Evolutionary conservation across 92 coral and sea anemone species (phyloP).

Genomic region (Porites divaricata): DNA sequence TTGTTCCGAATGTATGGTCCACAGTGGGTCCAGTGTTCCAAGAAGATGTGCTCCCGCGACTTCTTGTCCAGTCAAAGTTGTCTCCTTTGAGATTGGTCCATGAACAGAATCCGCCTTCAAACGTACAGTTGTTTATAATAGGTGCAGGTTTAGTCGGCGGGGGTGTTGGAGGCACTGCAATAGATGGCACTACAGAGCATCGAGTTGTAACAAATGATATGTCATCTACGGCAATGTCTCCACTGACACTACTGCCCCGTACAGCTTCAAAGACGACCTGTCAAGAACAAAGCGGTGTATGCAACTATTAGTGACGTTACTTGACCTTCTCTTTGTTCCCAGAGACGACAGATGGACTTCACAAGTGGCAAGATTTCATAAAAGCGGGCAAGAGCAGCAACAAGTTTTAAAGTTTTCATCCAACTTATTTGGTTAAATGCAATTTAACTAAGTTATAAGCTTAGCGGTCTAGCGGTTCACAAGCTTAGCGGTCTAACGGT

Average conservation of each 20-base stretch:
- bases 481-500: no score
- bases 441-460: no score
- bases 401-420: no score
- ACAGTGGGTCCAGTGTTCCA: constrained; percentile 86
- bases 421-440: no score
- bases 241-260: constrained; percentile 83
- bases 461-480: no score
- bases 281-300: neutral
- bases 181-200: constrained; percentile 77
- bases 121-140: constrained; percentile 90
- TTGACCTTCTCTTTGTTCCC: no score
- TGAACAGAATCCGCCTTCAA: constrained; percentile 89
- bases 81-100: constrained; percentile 92
- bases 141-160: constrained; percentile 97
- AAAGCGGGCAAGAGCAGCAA: no score
- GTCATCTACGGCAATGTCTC: constrained; percentile 96
- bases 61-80: constrained; percentile 94
- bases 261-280: constrained; percentile 96
- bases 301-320: no score
- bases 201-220: constrained; percentile 69
- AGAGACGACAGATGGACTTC: no score
- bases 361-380: no score
- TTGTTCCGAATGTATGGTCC: constrained; percentile 88
- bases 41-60: constrained; percentile 79
- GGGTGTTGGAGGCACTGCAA: constrained; percentile 92